Conservation (phyloP, 2,797 vertebrate species). For the Brachyalestes nurse region DNA sequence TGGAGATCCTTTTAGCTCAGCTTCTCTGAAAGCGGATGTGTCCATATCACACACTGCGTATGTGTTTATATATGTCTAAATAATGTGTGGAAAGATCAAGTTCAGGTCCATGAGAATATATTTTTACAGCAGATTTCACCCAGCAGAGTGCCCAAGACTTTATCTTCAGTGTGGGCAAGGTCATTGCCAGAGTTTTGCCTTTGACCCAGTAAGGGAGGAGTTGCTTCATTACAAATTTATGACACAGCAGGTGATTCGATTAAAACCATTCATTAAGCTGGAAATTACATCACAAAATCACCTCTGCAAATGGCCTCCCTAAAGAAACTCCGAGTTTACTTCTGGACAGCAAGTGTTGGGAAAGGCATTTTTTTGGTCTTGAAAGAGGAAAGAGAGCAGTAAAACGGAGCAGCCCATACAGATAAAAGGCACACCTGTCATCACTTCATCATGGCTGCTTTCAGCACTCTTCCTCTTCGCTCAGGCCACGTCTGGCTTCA, state of each 20-base stretch:
- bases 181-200: neutral
- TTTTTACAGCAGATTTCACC: neutral
- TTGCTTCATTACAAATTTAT: neutral
- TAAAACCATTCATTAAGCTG: neutral
- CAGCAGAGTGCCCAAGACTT: neutral
- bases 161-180: neutral
- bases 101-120: neutral
- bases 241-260: neutral
- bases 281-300: neutral
- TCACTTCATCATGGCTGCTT: slow-evolving; percentile 66
- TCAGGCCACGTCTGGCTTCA: slow-evolving; percentile 57
- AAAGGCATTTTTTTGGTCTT: neutral
- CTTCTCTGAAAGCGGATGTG: no score
- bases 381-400: slow-evolving; percentile 30
- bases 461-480: slow-evolving; percentile 59
- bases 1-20: no score
- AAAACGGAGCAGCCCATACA: slow-evolving; percentile 55
- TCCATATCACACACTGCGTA: no score
- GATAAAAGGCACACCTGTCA: slow-evolving; percentile 73
- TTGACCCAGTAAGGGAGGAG: neutral
- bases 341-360: neutral
- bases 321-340: neutral
- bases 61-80: no score
- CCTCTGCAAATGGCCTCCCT: neutral
- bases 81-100: neutral